Base-by-base conservation (phyloP, 2,797 vertebrate species). In the Vipera latastei region DNA sequence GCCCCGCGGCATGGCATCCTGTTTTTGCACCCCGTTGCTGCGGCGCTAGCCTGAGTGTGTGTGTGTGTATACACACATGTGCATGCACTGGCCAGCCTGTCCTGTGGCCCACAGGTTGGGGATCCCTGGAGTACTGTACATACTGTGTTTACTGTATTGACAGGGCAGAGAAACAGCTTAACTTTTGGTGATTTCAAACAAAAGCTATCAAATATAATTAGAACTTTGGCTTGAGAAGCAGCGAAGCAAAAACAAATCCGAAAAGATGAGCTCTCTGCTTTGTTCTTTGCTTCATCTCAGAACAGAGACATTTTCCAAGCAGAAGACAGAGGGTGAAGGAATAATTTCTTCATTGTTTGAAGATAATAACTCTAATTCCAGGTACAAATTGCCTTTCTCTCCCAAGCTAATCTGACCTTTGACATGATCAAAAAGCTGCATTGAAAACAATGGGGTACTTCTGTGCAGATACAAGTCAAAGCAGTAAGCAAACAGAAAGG, bases 301-400 rank as follows among this genome's bases (percentile, higher is more conserved):
- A 97, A 95, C 78, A 86, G 88, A 94, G n/a, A 92, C 61, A 86
- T 87, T 90, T 93, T 91, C 93, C 83, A 60, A 57, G 32, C 89
- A 44, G 3, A 32, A 20, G 91, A 22, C 1, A 51, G 91, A 11
- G 0, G 73, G 51, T 4, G 44, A 69, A 48, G 26, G 44, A 1
- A 1, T 28, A 94, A 89, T 93, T 94, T 94, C 91, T 48, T 48
- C 38, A 48, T 25, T 88, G 92, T 96, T 97, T 96, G 95, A 96
- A 97, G 97, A 98, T 96, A 97, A 96, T 96, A 97, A 97, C 97
- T 97, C 97, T 97, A 97, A 97, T 96, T 97, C 96, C 94, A 94
- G 95, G 95, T 94, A 95, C 93, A 96, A 97, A 97, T 97, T 96
- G 96, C 96, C 94, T 97, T 96, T 95, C 96, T 97, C 11, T 22